phyloP scores from a whole-genome alignment of 2,888 invertebrate genomes.

The Nomada lathburiana region DNA sequence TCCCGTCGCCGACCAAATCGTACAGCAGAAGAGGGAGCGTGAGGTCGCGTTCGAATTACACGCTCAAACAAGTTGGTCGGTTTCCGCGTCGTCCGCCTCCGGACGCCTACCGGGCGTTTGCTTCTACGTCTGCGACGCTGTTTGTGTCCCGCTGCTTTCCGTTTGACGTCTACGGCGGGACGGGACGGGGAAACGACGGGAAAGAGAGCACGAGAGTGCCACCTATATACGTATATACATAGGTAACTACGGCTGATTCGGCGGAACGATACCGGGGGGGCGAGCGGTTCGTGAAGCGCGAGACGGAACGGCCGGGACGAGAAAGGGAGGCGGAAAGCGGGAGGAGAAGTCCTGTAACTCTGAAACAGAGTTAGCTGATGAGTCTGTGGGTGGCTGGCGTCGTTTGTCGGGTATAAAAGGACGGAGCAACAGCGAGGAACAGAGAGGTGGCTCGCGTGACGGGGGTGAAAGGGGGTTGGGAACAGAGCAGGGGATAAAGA shows the following conservation, averaged over 20 bases:
- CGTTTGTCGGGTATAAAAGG: conserved; percentile 69
- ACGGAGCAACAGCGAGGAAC: conserved; percentile 47
- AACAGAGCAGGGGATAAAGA: conserved; percentile 28
- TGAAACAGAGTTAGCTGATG: conserved; percentile 84
- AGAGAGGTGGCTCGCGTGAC: conserved; percentile 28
- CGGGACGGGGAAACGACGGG: neutral
- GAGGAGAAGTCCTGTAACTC: conserved; percentile 79
- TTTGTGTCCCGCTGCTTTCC: conserved; percentile 80
- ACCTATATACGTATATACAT: conserved; percentile 69
- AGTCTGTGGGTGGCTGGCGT: conserved; percentile 79
- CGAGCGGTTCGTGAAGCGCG: conserved; percentile 63
- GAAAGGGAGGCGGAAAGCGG: conserved; percentile 56
- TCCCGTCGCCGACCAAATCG: conserved; percentile 45
- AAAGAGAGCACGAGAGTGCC: conserved; percentile 68
- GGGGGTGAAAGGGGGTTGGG: conserved; percentile 46
- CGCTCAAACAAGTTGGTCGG: conserved; percentile 67
- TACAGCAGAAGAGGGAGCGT: neutral
- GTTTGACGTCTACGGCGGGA: conserved; percentile 76
- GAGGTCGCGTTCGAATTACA: conserved; percentile 55
- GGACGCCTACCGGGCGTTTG: conserved; percentile 39
- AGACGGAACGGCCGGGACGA: conserved; percentile 55
- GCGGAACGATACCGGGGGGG: conserved; percentile 72
- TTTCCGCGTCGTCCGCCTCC: conserved; percentile 39
- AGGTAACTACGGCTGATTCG: conserved; percentile 82
- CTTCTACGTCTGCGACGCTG: conserved; percentile 69